Percentiles rank a stretch among this genome's conserved stretches.
Evolutionary conservation across 2,113 vertebrate genomes (phyloP).

Genomic region (Corynorhinus townsendii): DNA sequence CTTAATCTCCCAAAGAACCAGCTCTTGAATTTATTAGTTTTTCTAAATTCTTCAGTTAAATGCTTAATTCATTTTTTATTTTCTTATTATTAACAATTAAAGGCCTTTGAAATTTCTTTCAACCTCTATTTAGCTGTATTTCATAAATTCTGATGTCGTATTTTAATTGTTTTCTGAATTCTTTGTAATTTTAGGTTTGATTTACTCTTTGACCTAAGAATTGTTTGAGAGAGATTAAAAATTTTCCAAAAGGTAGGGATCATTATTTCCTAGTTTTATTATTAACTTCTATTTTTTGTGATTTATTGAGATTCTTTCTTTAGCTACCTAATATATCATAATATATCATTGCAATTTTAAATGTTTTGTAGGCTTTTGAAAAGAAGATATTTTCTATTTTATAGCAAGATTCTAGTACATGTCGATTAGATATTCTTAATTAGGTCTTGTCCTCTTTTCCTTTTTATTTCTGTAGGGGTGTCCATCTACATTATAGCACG

Average conservation of each 20-base stretch:
- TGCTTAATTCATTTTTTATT: background rate
- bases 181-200: slow-evolving; percentile 17
- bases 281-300: background rate
- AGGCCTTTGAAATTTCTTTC: background rate
- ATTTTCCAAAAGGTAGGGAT: background rate
- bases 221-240: slow-evolving; percentile 4
- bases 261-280: slow-evolving; percentile 16
- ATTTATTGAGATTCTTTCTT: slow-evolving; percentile 19
- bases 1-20: background rate
- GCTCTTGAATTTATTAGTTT: background rate
- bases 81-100: background rate
- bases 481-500: background rate
- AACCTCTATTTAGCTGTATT: background rate
- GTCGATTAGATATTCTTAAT: background rate
- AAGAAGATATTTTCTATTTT: background rate
- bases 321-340: background rate
- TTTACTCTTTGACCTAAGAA: background rate
- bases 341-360: slow-evolving; percentile 20
- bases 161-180: slow-evolving; percentile 1
- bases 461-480: background rate
- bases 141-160: background rate
- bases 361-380: background rate
- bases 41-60: background rate
- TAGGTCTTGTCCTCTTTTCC: background rate
- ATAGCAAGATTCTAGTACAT: background rate